phyloP scores from a whole-genome alignment of 2,113 vertebrate genomes.

The Balaenoptera acutorostrata region DNA sequence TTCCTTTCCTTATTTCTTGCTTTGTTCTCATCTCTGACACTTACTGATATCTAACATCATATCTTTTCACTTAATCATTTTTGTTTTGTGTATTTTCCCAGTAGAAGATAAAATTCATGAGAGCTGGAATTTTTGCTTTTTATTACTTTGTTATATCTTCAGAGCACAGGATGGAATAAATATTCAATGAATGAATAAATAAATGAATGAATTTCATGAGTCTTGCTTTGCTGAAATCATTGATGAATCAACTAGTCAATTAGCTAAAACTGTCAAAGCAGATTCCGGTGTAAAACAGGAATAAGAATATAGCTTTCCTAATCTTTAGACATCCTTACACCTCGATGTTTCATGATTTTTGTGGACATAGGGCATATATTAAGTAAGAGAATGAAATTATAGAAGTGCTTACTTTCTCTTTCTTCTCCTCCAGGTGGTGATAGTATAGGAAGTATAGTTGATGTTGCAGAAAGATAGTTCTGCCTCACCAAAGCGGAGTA shows the following conservation, averaged over 20 bases:
- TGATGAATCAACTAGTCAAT: background rate
- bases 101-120: background rate
- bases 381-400: background rate
- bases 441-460: background rate
- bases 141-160: background rate
- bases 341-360: background rate
- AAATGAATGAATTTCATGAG: background rate
- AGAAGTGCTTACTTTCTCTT: background rate
- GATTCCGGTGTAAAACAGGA: background rate
- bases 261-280: background rate
- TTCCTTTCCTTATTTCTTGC: background rate
- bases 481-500: background rate
- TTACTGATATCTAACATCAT: background rate
- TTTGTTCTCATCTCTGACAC: background rate
- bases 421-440: background rate
- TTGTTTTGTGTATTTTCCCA: background rate
- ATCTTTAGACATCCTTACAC: background rate
- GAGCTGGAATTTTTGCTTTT: background rate
- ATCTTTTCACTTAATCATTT: background rate
- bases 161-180: background rate
- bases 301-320: background rate
- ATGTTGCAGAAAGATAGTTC: background rate
- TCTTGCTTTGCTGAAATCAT: background rate
- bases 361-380: background rate
- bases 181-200: background rate